Percentiles rank a stretch among this genome's conserved stretches.
Evolutionary conservation across 2,888 invertebrate species (phyloP).

Genomic region (Nomada flava): DNA sequence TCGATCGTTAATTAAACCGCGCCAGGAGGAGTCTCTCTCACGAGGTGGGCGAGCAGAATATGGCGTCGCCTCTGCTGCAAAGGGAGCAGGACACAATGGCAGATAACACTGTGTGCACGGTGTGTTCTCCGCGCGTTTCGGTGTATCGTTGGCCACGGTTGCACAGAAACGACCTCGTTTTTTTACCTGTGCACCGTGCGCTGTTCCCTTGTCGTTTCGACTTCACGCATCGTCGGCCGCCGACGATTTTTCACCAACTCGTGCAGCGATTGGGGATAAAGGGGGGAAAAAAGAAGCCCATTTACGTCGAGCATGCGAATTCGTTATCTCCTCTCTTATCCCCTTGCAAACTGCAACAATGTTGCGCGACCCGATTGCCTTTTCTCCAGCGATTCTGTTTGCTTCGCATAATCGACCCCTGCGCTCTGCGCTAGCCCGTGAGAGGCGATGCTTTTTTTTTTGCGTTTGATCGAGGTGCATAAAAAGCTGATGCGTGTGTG

Average conservation of each 20-base stretch:
- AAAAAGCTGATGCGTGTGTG: not conserved
- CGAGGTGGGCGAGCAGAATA: constrained; percentile 48
- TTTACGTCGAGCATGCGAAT: constrained; percentile 32
- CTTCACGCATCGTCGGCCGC: constrained; percentile 50
- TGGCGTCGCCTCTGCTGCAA: constrained; percentile 55
- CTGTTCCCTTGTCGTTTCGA: constrained; percentile 36
- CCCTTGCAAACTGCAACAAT: constrained; percentile 5
- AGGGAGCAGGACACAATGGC: constrained; percentile 63
- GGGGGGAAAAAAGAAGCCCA: constrained; percentile 29
- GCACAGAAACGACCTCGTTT: constrained; percentile 50
- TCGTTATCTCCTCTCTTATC: not conserved
- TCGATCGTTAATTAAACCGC: constrained; percentile 70
- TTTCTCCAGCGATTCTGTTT: constrained; percentile 13
- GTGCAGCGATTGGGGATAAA: constrained; percentile 37
- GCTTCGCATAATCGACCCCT: not conserved
- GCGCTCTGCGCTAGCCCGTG: not conserved
- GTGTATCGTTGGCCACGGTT: constrained; percentile 38
- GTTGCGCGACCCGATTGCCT: constrained; percentile 13
- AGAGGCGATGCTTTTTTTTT: not conserved
- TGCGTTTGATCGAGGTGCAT: not conserved
- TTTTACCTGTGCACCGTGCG: constrained; percentile 7
- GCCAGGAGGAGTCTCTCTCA: constrained; percentile 37
- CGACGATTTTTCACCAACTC: constrained; percentile 48
- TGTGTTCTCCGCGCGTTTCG: constrained; percentile 38
- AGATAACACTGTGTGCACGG: constrained; percentile 50